Evolutionary conservation across 2,113 vertebrate genomes (phyloP).

Genomic region (Phrynosoma platyrhinos): DNA sequence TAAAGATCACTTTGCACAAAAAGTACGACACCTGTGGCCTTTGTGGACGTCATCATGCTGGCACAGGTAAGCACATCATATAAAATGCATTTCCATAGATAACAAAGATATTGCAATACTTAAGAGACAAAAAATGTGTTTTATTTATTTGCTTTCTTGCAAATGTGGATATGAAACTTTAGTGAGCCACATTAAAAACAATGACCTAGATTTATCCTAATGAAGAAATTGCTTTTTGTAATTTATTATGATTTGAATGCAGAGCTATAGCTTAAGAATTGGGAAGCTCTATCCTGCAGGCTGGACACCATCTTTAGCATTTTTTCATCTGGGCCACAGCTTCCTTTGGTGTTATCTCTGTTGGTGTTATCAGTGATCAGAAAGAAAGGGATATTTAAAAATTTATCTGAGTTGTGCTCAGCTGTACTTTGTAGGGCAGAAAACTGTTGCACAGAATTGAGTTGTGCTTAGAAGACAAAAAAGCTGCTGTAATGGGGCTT

Average conservation of each 20-base stretch:
- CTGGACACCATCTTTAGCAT: background rate
- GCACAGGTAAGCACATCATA: background rate
- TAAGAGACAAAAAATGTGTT: background rate
- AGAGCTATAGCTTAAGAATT: background rate
- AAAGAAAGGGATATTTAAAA: no score
- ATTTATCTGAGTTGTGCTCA: no score
- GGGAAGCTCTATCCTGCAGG: no score
- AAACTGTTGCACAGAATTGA: no score
- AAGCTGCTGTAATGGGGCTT: no score
- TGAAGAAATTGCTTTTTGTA: background rate
- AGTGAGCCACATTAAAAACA: background rate
- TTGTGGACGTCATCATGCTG: background rate
- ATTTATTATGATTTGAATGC: background rate
- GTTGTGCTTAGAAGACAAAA: no score
- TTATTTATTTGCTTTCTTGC: background rate
- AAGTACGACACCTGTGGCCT: background rate
- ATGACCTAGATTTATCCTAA: background rate
- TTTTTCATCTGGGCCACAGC: background rate
- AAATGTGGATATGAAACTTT: background rate
- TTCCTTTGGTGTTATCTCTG: no score
- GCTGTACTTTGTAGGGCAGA: no score
- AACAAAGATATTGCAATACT: background rate
- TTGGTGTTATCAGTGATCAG: no score
- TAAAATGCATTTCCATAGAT: background rate
- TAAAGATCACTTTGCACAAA: slow-evolving; percentile 1